Base-by-base conservation (phyloP, 2,888 invertebrate genomes). In the Caprella mutica region DNA sequence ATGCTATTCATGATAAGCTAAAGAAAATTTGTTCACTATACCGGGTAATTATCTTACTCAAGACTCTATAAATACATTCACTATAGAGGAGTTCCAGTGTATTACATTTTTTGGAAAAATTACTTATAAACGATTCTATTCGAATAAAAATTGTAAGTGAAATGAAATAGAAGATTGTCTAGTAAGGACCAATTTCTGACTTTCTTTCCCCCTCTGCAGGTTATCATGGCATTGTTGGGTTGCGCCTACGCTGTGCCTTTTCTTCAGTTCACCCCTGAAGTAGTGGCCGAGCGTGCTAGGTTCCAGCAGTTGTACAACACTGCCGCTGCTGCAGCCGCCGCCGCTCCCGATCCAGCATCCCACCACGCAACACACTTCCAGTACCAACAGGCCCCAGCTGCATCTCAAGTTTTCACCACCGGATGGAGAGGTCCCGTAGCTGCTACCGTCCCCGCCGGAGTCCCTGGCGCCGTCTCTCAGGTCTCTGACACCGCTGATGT, bases 381-480 rank as follows among this genome's bases (percentile, higher is more conserved):
- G n/a, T n/a, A n/a, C n/a, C n/a, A n/a, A n/a, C n/a, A n/a, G n/a
- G 52, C 23, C 35, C 40, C 29, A 17, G n/a, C n/a, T n/a, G n/a
- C n/a, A n/a, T n/a, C n/a, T n/a, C n/a, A n/a, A n/a, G 27, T 27
- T 21, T 26, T 12, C 44, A 48, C 30, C 3, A 17, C 17, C 27
- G 40, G 21, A 33, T 56, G 52, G 50, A 50, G 12, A 21, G 51
- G 56, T 9, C 56, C 56, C 43, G 44, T 57, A 6, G 56, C 56
- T 30, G 56, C 56, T 27, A 57, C 52, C 19, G 43, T 57, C 24
- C 56, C 56, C 33, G 56, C 56, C 14, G 56, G 56, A 24, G 40
- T 81, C 79, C 1, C 79, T 78, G 67, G 67, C 6, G 66, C 67
- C n/a, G 19, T 40, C 19, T 33, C 59, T 50, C 43, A 57, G 19